Percentiles rank a stretch among this genome's conserved stretches.
Conservation (phyloP, 1,140 invertebrate species). For the Heliconius himera region DNA sequence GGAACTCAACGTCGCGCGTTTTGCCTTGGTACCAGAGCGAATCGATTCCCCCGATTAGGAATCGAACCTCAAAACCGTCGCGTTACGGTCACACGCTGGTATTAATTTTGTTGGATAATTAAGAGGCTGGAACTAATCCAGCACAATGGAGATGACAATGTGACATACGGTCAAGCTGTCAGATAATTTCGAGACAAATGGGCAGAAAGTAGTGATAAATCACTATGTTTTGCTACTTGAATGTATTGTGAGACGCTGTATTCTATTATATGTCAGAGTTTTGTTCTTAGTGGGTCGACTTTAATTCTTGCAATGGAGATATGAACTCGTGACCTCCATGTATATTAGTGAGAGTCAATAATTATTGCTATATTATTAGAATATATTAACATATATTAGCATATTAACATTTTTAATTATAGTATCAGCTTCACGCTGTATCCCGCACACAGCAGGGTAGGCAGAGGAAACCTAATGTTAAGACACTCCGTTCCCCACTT, state of each 20-base stretch:
- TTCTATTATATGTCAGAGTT: not conserved
- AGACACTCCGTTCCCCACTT: no score
- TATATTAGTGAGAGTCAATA: not conserved
- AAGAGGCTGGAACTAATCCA: not conserved
- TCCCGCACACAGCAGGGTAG: no score
- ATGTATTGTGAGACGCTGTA: not conserved
- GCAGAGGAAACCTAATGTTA: no score
- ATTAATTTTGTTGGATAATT: not conserved
- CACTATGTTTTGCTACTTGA: not conserved
- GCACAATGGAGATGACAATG: not conserved
- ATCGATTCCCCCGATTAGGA: no score
- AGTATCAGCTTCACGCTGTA: no score
- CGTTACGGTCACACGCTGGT: no score
- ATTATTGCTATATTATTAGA: not conserved
- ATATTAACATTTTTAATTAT: not conserved
- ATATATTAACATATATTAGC: constrained; percentile 5
- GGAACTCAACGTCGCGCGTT: no score
- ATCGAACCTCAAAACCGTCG: not conserved
- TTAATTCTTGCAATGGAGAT: not conserved
- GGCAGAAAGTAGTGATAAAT: not conserved
- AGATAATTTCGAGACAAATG: not conserved
- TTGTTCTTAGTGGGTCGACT: not conserved
- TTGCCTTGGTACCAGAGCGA: no score
- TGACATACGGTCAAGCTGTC: not conserved
- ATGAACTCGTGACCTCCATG: not conserved